Evolutionary conservation across 2,888 invertebrate genomes (phyloP).

Genomic region (Rotaria magnacalcarata): DNA sequence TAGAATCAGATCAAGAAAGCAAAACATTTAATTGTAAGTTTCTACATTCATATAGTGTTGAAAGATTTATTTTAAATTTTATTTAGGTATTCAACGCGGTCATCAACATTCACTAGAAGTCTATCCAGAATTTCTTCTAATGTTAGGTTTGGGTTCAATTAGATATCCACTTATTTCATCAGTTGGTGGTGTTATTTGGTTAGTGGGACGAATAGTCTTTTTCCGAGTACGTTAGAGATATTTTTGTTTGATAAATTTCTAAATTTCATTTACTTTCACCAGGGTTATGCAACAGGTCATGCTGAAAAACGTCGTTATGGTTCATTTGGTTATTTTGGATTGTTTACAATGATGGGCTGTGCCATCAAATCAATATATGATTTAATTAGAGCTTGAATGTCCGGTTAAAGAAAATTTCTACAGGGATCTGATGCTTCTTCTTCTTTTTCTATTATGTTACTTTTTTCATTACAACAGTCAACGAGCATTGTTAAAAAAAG

Average conservation of each 20-base stretch:
- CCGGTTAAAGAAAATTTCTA: too few species aligned
- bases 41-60: too few species aligned
- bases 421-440: too few species aligned
- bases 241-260: not conserved
- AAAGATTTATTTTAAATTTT: not conserved
- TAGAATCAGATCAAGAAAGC: not conserved
- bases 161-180: constrained; percentile 23
- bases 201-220: constrained; percentile 24
- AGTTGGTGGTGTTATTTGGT: constrained; percentile 13
- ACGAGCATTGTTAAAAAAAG: too few species aligned
- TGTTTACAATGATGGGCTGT: constrained; percentile 23
- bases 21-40: not conserved
- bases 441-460: too few species aligned
- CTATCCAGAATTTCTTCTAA: not conserved
- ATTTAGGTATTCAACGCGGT: not conserved
- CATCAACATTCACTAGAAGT: constrained; percentile 24
- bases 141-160: constrained; percentile 28
- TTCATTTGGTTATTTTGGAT: constrained; percentile 11
- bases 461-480: too few species aligned
- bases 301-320: constrained; percentile 29
- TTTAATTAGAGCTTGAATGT: not conserved
- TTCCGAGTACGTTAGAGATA: not conserved
- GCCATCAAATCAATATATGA: constrained; percentile 14
- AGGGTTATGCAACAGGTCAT: constrained; percentile 28
- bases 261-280: not conserved